Percentiles rank a stretch among this genome's conserved stretches.
These are phyloP conservation scores for Madoqua kirkii DNA, from an alignment of 2,113 vertebrate species.

Conservation along the genomic window DNA sequence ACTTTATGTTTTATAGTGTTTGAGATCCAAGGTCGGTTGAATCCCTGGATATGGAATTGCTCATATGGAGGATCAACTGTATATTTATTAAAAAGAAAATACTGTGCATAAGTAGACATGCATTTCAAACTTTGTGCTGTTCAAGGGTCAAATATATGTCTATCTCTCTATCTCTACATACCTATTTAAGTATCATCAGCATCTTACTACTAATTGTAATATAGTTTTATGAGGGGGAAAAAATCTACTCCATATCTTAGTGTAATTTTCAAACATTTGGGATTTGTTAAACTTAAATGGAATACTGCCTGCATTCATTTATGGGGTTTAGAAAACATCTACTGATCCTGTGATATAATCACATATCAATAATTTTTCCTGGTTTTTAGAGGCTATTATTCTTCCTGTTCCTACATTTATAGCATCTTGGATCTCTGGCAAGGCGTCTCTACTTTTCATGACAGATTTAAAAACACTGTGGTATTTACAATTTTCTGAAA, in stretches of 20 bases:
- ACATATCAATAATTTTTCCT: background rate
- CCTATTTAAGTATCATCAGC: background rate
- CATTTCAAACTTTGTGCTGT: background rate
- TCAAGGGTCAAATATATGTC: background rate
- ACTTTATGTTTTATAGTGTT: background rate
- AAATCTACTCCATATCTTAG: background rate
- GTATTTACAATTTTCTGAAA: slow-evolving; percentile 18
- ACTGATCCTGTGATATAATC: background rate
- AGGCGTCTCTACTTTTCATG: background rate
- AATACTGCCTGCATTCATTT: background rate
- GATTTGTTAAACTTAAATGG: background rate
- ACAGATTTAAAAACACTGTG: background rate
- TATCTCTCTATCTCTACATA: background rate
- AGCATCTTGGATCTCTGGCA: background rate
- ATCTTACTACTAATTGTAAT: background rate
- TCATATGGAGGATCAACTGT: background rate
- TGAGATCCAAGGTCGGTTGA: background rate
- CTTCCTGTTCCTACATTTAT: background rate
- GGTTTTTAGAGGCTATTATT: background rate
- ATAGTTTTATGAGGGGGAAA: background rate
- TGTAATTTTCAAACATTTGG: background rate
- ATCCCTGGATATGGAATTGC: background rate
- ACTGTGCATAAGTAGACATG: background rate
- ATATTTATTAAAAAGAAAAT: background rate
- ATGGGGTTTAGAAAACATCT: background rate